These are phyloP conservation scores for Ctenomys sociabilis DNA, from an alignment of 2,113 vertebrate genomes.

Conservation along the genomic window DNA sequence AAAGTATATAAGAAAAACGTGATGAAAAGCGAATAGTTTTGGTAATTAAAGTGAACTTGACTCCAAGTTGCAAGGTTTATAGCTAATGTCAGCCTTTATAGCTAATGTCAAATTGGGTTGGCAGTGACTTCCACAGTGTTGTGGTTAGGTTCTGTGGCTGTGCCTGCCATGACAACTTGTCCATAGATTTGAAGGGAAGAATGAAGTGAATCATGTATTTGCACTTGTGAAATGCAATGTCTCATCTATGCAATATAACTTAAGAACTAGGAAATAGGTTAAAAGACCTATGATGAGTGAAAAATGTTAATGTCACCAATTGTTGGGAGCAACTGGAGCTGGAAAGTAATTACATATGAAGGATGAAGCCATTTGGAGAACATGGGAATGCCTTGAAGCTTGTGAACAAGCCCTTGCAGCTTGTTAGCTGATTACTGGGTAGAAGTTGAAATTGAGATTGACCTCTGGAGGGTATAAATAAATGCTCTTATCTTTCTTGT, in stretches of 20 bases:
- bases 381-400: too few species aligned
- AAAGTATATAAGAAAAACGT: too few species aligned
- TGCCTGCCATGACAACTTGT: background rate
- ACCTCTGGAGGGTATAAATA: too few species aligned
- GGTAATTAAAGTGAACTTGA: background rate
- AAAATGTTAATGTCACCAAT: background rate
- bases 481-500: too few species aligned
- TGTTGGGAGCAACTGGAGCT: background rate
- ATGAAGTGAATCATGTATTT: background rate
- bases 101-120: background rate
- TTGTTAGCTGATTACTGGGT: too few species aligned
- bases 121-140: background rate
- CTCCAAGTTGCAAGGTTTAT: background rate
- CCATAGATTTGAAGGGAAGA: background rate
- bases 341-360: too few species aligned
- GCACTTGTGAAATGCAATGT: background rate
- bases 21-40: slow-evolving; percentile 45
- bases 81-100: background rate
- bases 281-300: background rate
- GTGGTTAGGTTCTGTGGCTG: background rate
- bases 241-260: background rate
- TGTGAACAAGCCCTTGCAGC: too few species aligned
- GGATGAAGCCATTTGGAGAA: too few species aligned
- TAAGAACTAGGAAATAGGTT: background rate
- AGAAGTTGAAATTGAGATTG: too few species aligned